Percentiles rank a stretch among this genome's conserved stretches.
These are phyloP conservation scores for Indri indri DNA, from an alignment of 2,113 vertebrate genomes.

Conservation along the genomic window DNA sequence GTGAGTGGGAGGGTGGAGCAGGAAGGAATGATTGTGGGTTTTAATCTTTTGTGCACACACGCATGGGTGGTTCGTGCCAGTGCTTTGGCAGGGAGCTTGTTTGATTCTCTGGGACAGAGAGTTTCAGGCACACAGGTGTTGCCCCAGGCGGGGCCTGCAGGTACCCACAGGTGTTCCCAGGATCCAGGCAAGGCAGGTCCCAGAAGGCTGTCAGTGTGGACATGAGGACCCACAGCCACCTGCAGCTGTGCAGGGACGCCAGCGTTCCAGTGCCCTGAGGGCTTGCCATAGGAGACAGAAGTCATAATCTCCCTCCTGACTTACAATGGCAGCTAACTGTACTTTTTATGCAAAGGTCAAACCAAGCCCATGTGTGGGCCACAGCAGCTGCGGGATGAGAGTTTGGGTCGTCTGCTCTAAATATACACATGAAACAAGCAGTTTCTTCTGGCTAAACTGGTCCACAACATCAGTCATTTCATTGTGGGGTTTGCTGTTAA, in stretches of 20 bases:
- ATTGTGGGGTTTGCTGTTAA: conserved; percentile 33
- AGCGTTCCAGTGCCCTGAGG: fast-evolving
- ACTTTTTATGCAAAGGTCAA: neutral
- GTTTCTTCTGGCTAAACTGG: conserved; percentile 20
- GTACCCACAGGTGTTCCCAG: neutral
- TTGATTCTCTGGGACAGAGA: neutral
- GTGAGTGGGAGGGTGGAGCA: neutral
- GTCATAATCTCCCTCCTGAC: neutral
- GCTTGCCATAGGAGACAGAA: neutral
- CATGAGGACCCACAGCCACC: neutral
- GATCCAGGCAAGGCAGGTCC: neutral
- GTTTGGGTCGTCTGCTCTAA: neutral
- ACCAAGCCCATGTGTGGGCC: neutral
- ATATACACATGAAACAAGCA: neutral
- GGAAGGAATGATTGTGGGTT: neutral
- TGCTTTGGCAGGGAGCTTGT: neutral
- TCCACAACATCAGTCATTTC: neutral
- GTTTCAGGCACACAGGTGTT: neutral
- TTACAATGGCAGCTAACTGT: neutral
- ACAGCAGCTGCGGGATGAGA: neutral
- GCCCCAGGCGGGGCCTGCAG: neutral
- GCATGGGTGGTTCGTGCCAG: neutral
- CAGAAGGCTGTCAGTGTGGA: neutral
- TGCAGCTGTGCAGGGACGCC: neutral
- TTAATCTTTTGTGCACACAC: neutral